Percentiles rank a stretch among this genome's conserved stretches.
phyloP scores from a whole-genome alignment of 2,113 vertebrate species.

The Bagarius yarrelli region DNA sequence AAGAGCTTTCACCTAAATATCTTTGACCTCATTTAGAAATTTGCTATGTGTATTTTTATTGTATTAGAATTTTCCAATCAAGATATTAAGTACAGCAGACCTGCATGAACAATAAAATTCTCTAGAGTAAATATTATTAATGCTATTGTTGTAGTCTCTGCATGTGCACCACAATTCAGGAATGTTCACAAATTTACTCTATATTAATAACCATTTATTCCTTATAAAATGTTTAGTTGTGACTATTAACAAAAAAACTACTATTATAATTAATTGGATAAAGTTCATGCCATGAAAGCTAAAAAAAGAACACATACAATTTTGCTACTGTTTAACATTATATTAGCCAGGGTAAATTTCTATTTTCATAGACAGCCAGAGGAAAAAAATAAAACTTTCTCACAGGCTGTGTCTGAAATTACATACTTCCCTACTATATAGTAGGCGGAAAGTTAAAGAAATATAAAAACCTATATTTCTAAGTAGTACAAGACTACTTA shows the following conservation, averaged over 20 bases:
- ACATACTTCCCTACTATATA: no score
- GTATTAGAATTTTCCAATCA: background rate
- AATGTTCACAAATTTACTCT: background rate
- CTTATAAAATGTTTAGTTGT: background rate
- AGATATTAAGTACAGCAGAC: background rate
- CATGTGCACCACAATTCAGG: background rate
- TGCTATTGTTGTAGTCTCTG: background rate
- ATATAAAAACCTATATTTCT: no score
- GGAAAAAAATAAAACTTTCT: background rate
- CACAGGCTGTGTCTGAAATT: no score
- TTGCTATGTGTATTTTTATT: background rate
- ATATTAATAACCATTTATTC: background rate
- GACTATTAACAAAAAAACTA: background rate
- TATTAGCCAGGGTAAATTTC: background rate
- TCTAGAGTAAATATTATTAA: background rate
- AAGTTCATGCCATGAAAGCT: background rate
- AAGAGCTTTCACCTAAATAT: background rate
- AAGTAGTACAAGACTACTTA: no score
- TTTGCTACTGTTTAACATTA: background rate
- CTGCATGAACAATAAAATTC: background rate
- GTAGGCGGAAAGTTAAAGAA: no score
- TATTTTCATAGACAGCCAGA: background rate
- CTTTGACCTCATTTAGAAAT: background rate
- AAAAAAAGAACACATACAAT: background rate
- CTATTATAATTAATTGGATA: no score